A percentile compares a stretch with the other conserved stretches of the same genome.
phyloP scores from a whole-genome alignment of 2,888 invertebrate genomes.

The Phyto melanocephala region DNA sequence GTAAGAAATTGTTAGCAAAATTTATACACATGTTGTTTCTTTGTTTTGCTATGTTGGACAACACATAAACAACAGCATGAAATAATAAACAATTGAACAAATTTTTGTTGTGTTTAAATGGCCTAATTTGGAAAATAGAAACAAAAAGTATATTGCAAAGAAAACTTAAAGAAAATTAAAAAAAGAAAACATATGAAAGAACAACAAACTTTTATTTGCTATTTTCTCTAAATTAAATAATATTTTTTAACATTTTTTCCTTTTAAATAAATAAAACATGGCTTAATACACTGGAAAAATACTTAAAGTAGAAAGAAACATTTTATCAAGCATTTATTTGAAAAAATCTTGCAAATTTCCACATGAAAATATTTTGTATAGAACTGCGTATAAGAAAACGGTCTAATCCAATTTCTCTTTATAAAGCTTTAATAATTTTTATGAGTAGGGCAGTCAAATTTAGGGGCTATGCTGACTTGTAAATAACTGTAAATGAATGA shows the following conservation, averaged over 20 bases:
- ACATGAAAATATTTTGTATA: no score
- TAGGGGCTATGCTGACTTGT: no score
- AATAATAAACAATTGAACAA: background rate
- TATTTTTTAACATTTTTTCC: background rate
- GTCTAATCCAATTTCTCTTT: no score
- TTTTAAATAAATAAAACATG: background rate
- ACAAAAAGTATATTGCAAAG: background rate
- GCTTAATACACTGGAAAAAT: background rate
- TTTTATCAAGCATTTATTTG: no score
- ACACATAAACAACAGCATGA: background rate
- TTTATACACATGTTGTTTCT: background rate
- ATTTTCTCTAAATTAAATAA: slow-evolving; percentile 1
- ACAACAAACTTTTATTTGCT: background rate
- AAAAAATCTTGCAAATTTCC: no score
- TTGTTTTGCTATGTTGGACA: background rate
- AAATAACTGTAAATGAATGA: no score
- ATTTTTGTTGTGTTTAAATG: background rate
- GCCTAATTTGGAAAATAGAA: background rate
- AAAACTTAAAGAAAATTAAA: background rate
- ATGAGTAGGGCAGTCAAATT: no score
- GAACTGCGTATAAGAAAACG: no score
- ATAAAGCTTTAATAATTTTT: no score
- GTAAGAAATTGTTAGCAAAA: background rate
- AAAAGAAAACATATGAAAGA: background rate
- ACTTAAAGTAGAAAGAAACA: background rate